phyloP scores from a whole-genome alignment of 2,113 vertebrate species.

The Ceyx melanurus region DNA sequence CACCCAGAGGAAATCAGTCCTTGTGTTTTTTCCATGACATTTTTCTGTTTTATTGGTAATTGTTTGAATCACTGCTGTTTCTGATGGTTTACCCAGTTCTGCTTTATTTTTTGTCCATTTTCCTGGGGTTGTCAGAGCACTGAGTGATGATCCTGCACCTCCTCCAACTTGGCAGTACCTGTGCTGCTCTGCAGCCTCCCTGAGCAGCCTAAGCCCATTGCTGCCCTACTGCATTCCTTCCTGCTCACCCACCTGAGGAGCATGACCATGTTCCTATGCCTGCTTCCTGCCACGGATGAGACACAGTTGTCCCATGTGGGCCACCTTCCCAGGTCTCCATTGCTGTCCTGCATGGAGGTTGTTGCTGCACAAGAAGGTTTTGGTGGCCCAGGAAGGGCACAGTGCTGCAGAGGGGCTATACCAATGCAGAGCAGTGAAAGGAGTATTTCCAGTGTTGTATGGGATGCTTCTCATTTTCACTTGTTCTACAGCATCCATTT shows the following conservation, averaged over 20 bases:
- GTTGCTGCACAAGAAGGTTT: background rate
- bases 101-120: background rate
- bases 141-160: background rate
- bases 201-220: rapidly evolving
- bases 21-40: rapidly evolving
- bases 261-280: rapidly evolving
- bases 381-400: background rate
- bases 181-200: background rate
- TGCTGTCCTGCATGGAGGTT: rapidly evolving
- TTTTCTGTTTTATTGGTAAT: background rate
- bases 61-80: background rate
- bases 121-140: background rate
- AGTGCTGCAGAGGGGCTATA: background rate
- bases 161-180: rapidly evolving
- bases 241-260: rapidly evolving
- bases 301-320: rapidly evolving
- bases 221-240: background rate
- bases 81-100: background rate
- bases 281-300: rapidly evolving
- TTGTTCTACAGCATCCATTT: background rate
- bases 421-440: background rate
- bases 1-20: rapidly evolving
- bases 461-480: background rate
- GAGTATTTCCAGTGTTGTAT: rapidly evolving
- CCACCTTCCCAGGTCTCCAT: rapidly evolving